These are phyloP conservation scores for Lerema accius DNA, from an alignment of 1,140 invertebrate genomes.

Conservation along the genomic window DNA sequence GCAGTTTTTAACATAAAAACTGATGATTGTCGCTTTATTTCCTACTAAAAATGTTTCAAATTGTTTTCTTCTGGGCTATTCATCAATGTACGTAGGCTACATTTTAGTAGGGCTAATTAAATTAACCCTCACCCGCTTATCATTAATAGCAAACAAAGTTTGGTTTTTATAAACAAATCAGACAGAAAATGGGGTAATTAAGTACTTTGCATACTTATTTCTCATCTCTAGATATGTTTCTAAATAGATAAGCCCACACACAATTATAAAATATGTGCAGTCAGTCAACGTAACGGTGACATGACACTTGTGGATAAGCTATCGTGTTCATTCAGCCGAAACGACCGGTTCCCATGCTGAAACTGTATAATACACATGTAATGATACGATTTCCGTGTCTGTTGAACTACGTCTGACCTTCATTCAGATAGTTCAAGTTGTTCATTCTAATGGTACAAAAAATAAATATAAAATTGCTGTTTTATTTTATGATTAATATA, in stretches of 20 bases:
- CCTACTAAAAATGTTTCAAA: too few relatives aligned
- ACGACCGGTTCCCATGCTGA: constrained; percentile 64
- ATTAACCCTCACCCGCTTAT: too few relatives aligned
- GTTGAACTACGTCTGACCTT: neutral
- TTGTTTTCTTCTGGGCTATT: too few relatives aligned
- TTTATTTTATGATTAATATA: neutral
- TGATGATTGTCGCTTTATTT: too few relatives aligned
- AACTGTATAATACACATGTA: constrained; percentile 50
- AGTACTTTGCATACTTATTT: too few relatives aligned
- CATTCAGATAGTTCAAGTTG: neutral
- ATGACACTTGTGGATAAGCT: constrained; percentile 47
- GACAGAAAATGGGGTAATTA: too few relatives aligned
- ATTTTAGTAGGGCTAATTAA: too few relatives aligned
- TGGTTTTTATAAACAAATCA: too few relatives aligned
- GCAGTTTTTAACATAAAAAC: too few relatives aligned
- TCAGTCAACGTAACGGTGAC: constrained; percentile 43
- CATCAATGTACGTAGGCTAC: too few relatives aligned
- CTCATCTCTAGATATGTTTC: neutral
- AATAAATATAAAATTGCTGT: neutral
- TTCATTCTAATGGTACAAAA: neutral
- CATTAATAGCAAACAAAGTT: too few relatives aligned
- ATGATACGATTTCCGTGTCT: constrained; percentile 4
- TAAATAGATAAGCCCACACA: neutral
- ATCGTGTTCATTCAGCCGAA: constrained; percentile 53
- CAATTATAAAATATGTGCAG: constrained; percentile 11